Evolutionary conservation across 30 jellyfish, hydroid and myxozoan species (phyloP), one percentile per base, ranked within the genome.

Genomic region (Hydractinia symbiolongicarpus): DNA sequence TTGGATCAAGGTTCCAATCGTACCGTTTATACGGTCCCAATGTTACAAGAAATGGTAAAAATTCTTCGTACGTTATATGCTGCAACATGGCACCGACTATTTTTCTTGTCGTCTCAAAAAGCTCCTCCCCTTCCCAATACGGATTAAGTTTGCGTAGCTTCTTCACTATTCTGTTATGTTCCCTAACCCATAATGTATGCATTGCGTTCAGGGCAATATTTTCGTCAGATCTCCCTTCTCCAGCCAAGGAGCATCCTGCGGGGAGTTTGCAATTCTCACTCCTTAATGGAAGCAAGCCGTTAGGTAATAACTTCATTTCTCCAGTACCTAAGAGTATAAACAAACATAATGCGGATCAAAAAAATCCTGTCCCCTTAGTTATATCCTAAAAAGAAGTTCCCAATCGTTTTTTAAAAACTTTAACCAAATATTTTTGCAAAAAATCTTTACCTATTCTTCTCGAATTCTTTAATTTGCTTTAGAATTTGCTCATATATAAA

Each of bases 181-280:
- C 86, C 13, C 89, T 88, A 21, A 62, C 79, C 79, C 55, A 70
- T 15, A 81, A 9, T 14, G 89, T 81, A 54, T 81, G 89, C 79
- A 81, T 81, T 11, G 87, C 53, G 40, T 49, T 20, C 54, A 81
- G 55, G 21, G 68, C 86, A 9, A 53, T 49, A 15, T 81, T 21
- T 72, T 81, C 89, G 53, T 81, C 56, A 51, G 21, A 79, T 20
- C 89, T 21, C n/a, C 14, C 81, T 50, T 81, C 89, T 10, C 89
- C 89, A 2, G 88, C 89, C 14, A 62, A 72, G 4, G 50, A 81
- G 4, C 85, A 77, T 15, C 85, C 85, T 52, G 82, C 83, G 10
- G 16, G 82, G 52, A 53, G 40, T 60, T 60, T 60, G 17, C 70
- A 60, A 13, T 15, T 15, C 2, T 73, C 51, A 21, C 16, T 17